Conservation (phyloP, 2,888 invertebrate species). For the Chrysina gloriosa region DNA sequence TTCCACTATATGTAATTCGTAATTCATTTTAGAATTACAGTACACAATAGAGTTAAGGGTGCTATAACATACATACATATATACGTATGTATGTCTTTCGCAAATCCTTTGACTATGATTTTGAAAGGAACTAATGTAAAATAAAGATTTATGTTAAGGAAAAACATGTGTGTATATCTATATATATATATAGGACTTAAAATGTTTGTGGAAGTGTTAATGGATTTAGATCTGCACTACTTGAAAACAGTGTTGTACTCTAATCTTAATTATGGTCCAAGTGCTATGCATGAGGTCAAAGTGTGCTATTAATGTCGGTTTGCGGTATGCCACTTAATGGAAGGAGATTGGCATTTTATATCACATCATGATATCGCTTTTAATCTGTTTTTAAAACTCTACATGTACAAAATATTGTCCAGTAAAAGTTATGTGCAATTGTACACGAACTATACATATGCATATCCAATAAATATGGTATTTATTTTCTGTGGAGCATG, state of each 20-base stretch:
- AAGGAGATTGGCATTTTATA: neutral
- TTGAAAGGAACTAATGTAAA: too few species aligned
- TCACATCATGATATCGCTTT: constrained; percentile 9
- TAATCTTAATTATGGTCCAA: constrained; percentile 11
- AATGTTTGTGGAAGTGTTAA: neutral
- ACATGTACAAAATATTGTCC: too few species aligned
- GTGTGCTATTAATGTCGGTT: neutral
- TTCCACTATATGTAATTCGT: too few species aligned
- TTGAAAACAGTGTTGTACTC: neutral
- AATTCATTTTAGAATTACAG: too few species aligned
- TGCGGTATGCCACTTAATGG: neutral
- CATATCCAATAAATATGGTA: neutral
- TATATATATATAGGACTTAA: neutral
- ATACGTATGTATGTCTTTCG: neutral
- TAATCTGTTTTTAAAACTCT: too few species aligned
- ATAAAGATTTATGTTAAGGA: too few species aligned
- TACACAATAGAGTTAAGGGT: neutral
- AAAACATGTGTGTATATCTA: neutral
- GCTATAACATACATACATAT: neutral
- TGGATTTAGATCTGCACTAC: neutral
- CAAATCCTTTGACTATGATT: neutral
- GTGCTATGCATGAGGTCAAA: constrained; percentile 26
- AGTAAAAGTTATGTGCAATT: neutral
- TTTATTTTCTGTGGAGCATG: too few species aligned
- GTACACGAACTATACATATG: neutral